Percentiles rank a stretch among this genome's conserved stretches.
Evolutionary conservation across 2,797 vertebrate species (phyloP).

Genomic region (Hozukius guyotensis): DNA sequence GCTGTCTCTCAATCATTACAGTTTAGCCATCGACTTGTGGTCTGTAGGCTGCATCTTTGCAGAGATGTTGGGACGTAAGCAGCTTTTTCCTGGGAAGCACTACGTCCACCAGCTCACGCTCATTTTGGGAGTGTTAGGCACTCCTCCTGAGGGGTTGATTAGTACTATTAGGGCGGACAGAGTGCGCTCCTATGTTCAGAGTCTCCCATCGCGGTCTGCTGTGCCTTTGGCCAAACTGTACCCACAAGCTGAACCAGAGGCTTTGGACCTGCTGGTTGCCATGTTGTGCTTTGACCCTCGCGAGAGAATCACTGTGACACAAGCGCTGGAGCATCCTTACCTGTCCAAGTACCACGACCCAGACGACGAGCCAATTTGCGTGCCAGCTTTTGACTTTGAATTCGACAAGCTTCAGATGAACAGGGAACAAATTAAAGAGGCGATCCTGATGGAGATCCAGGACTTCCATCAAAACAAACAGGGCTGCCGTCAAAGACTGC

Average conservation of each 20-base stretch:
- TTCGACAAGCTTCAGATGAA: conserved; percentile 87
- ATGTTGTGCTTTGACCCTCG: conserved; percentile 91
- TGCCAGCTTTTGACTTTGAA: conserved; percentile 94
- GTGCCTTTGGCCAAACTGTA: conserved; percentile 87
- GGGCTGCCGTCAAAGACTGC: conserved; percentile 86
- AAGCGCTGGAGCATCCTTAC: conserved; percentile 90
- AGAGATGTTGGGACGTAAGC: conserved; percentile 92
- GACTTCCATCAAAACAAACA: conserved; percentile 91
- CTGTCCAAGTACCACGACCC: conserved; percentile 93
- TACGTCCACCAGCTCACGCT: conserved; percentile 94
- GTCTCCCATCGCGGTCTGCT: conserved; percentile 85
- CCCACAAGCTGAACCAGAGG: conserved; percentile 86
- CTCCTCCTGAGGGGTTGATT: conserved; percentile 87
- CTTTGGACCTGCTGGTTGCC: conserved; percentile 84
- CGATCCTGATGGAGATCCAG: conserved; percentile 92
- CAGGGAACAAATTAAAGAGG: conserved; percentile 92
- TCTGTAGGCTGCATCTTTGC: conserved; percentile 95
- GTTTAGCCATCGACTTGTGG: conserved; percentile 93
- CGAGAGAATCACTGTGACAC: conserved; percentile 85
- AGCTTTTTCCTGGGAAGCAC: conserved; percentile 92
- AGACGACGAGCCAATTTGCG: conserved; percentile 93
- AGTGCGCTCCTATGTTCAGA: conserved; percentile 90
- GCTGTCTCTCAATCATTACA: conserved; percentile 92
- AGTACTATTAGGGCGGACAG: conserved; percentile 89
- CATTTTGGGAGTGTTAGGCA: conserved; percentile 91